Percentiles rank a stretch among this genome's conserved stretches.
Conservation (phyloP, 53 echinoderm and acorn worm species). For the Arbacia lixula region DNA sequence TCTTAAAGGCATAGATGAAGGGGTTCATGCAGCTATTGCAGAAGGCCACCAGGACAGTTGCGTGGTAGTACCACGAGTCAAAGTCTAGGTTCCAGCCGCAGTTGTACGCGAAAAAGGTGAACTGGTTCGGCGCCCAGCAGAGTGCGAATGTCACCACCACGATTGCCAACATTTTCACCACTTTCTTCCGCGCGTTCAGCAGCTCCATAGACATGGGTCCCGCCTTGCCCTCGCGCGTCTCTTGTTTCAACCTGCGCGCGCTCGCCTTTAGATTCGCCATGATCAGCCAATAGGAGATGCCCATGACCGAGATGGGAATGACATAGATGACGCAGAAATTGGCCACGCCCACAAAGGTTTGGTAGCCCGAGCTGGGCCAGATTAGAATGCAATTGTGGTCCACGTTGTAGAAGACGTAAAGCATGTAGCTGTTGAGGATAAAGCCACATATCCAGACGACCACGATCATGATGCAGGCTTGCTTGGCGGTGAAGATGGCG, state of each 20-base stretch:
- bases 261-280: slow-evolving; percentile 69
- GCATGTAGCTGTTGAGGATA: slow-evolving; percentile 82
- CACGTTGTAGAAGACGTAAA: slow-evolving; percentile 68
- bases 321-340: slow-evolving; percentile 89
- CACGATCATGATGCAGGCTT: slow-evolving; percentile 66
- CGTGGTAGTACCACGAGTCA: slow-evolving; percentile 89
- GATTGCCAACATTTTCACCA: slow-evolving; percentile 78
- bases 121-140: slow-evolving; percentile 96
- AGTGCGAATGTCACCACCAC: slow-evolving; percentile 91
- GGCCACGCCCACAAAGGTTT: slow-evolving; percentile 75
- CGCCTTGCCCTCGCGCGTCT: slow-evolving; percentile 55
- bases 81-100: slow-evolving; percentile 90
- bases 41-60: slow-evolving; percentile 85
- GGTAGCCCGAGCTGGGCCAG: slow-evolving; percentile 75
- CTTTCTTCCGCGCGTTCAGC: slow-evolving; percentile 79
- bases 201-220: slow-evolving; percentile 78
- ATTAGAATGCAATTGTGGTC: slow-evolving; percentile 56
- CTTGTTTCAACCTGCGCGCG: slow-evolving; percentile 56
- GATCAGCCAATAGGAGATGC: slow-evolving; percentile 81
- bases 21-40: slow-evolving; percentile 96
- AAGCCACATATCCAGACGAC: slow-evolving; percentile 76
- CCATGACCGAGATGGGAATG: slow-evolving; percentile 81
- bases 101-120: slow-evolving; percentile 88
- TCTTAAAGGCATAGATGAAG: slow-evolving; percentile 93
- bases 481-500: slow-evolving; percentile 70